phyloP scores from a whole-genome alignment of 2,888 invertebrate species.

The Tinea semifulvella region DNA sequence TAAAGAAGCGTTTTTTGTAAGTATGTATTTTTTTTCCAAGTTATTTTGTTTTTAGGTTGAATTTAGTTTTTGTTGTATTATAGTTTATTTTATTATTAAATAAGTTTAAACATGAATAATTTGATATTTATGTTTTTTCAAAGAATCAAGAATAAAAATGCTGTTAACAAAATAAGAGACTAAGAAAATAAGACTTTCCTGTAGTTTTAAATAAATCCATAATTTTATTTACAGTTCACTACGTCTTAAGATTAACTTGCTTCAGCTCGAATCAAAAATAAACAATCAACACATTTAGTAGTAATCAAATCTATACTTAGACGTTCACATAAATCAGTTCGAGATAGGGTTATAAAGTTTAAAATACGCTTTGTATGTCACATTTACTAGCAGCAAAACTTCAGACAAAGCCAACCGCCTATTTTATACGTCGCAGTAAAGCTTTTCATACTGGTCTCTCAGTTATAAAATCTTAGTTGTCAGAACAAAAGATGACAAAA shows the following conservation, averaged over 20 bases:
- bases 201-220: no score
- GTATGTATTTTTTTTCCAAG: no score
- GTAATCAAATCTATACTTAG: background rate
- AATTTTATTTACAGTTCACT: no score
- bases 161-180: no score
- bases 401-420: background rate
- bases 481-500: conserved; percentile 23
- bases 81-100: no score
- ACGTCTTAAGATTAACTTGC: background rate
- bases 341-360: conserved; percentile 9
- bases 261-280: background rate
- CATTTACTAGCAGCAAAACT: conserved; percentile 5
- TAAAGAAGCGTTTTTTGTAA: no score
- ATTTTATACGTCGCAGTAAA: background rate
- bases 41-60: no score
- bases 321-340: background rate
- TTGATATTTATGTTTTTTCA: no score
- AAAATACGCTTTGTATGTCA: background rate
- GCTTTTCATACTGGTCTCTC: conserved; percentile 16
- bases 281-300: background rate
- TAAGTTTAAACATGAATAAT: no score
- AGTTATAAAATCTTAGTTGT: conserved; percentile 11
- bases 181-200: no score
- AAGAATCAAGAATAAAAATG: no score
- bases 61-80: no score